Base-by-base conservation (phyloP, 2,113 vertebrate genomes). In the Nesoenas mayeri region DNA sequence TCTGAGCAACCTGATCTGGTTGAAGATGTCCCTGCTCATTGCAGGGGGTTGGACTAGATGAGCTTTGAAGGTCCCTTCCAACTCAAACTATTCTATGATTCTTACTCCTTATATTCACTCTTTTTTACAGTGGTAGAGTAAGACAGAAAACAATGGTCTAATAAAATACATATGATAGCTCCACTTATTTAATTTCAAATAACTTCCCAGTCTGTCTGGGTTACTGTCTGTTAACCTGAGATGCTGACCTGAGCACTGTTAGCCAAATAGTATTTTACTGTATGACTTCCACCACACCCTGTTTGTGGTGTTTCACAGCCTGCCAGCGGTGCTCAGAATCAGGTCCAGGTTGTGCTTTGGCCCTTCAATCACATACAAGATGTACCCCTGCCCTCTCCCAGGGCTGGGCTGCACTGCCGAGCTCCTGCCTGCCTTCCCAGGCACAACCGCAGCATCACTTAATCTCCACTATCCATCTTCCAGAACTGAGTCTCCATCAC, bases 331-430 rank as follows among this genome's bases (percentile, higher is more conserved):
- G 61, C 56, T 36, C 12, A 9, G 19, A 38, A 79, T 40, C 12
- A 25, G 4, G 15, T 26, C 38, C 57, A n/a, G 25, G 25, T 61
- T 84, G 62, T n/a, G 42, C 16, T 65, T 56, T 31, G 47, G 66
- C 48, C 12, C 48, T 81, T 38, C 0, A 0, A 66, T 15, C 9
- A n/a, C 0, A 11, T 21, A 24, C 12, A 60, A 67, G 21, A 53
- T 9, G 15, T 19, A 69, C 11, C 6, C 58, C 36, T 42, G 29
- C 11, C 36, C 69, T n/a, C 0, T 65, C 19, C 79, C 1, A 0
- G 57, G 32, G 71, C 57, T 38, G 17, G 54, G 40, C 51, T 50
- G 61, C 0, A 0, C 47, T 71, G 56, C 80, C 4, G 2, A 73
- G 40, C 38, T 13, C 3, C 0, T 29, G 40, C 26, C 47, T 2